Conservation (phyloP, 2,113 vertebrate species). For the Tetrax tetrax region DNA sequence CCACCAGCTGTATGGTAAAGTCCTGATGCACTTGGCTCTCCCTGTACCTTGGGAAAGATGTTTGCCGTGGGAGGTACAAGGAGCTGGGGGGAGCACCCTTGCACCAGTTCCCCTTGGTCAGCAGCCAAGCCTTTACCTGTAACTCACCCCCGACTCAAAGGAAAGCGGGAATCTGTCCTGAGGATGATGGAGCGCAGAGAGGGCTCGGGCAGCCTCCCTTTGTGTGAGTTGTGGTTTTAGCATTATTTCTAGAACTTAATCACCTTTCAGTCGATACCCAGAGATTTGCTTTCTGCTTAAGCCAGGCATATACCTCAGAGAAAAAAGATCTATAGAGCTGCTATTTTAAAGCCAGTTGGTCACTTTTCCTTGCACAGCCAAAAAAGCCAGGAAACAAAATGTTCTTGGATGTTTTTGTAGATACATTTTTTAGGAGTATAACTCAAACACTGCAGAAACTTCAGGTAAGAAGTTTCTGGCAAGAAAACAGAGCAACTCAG, state of each 20-base stretch:
- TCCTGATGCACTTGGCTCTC: neutral
- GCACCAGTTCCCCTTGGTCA: neutral
- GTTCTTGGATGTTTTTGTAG: neutral
- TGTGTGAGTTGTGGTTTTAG: neutral
- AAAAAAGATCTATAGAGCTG: neutral
- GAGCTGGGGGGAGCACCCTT: neutral
- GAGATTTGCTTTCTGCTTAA: neutral
- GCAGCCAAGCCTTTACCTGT: neutral
- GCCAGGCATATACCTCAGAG: neutral
- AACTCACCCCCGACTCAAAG: accelerated
- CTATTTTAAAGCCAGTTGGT: neutral
- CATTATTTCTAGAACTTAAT: neutral
- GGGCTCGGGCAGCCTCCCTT: neutral
- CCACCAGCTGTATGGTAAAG: neutral
- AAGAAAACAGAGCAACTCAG: neutral
- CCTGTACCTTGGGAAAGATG: neutral
- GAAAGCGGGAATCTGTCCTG: neutral
- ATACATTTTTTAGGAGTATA: neutral
- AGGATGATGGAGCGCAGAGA: neutral
- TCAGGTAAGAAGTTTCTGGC: neutral
- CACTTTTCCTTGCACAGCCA: neutral
- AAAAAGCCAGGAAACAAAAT: neutral
- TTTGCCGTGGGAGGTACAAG: neutral
- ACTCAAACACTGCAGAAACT: neutral
- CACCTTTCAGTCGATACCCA: neutral